Evolutionary conservation across 2,888 invertebrate genomes (phyloP).

Genomic region (Dascillus cervinus): DNA sequence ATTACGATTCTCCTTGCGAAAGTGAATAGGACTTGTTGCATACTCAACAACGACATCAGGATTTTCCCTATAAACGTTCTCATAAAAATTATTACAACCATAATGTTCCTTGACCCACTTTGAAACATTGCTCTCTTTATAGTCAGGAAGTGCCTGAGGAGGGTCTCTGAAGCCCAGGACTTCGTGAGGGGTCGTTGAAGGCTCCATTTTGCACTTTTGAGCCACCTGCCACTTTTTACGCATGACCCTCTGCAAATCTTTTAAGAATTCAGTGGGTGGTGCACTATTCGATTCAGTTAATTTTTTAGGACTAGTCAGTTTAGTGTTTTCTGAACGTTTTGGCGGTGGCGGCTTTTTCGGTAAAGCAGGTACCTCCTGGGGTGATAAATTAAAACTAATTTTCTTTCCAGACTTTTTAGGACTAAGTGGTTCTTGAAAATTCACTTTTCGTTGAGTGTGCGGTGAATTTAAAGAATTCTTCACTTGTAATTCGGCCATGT

Average conservation of each 20-base stretch:
- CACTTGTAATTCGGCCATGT: conserved; percentile 50
- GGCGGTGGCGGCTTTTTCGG: conserved; percentile 68
- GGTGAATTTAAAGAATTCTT: conserved; percentile 49
- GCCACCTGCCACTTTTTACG: conserved; percentile 90
- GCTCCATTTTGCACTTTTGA: conserved; percentile 83
- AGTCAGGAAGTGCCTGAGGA: conserved; percentile 61
- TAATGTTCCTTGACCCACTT: conserved; percentile 89
- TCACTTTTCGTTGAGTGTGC: conserved; percentile 51
- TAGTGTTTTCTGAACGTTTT: conserved; percentile 66
- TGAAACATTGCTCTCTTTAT: conserved; percentile 77
- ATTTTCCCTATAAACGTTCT: conserved; percentile 57
- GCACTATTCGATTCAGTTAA: too few species aligned
- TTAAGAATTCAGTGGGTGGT: conserved; percentile 77
- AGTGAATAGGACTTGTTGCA: conserved; percentile 38
- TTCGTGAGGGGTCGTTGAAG: conserved; percentile 83
- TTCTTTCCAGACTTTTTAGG: conserved; percentile 53
- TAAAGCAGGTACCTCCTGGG: conserved; percentile 49
- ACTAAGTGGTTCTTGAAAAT: conserved; percentile 53
- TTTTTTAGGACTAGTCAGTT: conserved; percentile 69
- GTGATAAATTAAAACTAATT: conserved; percentile 55
- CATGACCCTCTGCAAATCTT: conserved; percentile 87
- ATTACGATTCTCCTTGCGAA: conserved; percentile 18
- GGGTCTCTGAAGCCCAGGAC: conserved; percentile 85
- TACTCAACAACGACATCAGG: conserved; percentile 44
- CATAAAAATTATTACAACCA: conserved; percentile 66